These are phyloP conservation scores for Geococcyx californianus DNA, from an alignment of 2,113 vertebrate genomes.

Conservation along the genomic window DNA sequence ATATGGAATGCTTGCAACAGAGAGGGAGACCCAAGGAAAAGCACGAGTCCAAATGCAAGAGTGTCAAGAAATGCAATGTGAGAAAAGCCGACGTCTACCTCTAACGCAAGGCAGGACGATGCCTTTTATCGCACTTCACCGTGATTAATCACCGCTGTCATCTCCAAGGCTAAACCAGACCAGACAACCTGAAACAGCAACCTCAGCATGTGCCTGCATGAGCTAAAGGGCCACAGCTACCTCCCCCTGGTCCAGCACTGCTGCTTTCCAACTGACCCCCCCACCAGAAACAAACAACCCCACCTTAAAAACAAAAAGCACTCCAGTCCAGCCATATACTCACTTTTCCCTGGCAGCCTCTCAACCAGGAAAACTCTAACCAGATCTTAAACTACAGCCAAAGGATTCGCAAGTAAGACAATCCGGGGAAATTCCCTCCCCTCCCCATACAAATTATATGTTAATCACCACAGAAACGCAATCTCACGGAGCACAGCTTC, in stretches of 20 bases:
- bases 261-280: background rate
- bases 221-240: background rate
- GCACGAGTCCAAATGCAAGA: background rate
- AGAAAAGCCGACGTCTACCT: background rate
- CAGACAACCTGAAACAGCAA: background rate
- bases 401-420: background rate
- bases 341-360: slow-evolving; percentile 37
- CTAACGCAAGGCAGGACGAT: background rate
- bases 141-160: background rate
- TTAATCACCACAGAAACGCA: background rate
- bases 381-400: background rate
- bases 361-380: background rate
- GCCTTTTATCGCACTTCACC: background rate
- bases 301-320: background rate
- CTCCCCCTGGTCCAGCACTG: background rate
- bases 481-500: background rate
- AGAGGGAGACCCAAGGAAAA: background rate
- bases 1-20: background rate
- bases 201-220: background rate
- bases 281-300: background rate
- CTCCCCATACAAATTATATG: background rate
- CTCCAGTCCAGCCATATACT: background rate
- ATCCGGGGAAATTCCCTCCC: slow-evolving; percentile 32
- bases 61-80: fast-evolving
- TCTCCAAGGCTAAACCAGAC: background rate